phyloP scores from a whole-genome alignment of 2,797 vertebrate genomes.

The Takifugu rubripes region DNA sequence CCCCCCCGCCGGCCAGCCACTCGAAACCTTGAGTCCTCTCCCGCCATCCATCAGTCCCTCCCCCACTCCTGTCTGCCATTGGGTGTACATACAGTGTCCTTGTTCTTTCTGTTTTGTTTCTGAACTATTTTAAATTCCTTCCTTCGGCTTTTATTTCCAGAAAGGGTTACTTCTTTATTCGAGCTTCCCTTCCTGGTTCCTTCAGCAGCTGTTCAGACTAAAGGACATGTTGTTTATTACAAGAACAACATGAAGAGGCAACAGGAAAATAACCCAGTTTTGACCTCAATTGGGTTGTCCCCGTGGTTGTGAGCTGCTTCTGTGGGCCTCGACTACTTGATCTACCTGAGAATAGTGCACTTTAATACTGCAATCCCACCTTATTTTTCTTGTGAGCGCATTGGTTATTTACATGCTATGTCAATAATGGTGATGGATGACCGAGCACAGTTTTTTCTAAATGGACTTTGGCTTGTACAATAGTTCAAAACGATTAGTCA shows the following conservation, averaged over 20 bases:
- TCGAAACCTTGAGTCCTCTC: slow-evolving; percentile 45
- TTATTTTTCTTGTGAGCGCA: too few relatives aligned
- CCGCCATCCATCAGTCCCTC: slow-evolving; percentile 45
- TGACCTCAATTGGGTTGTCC: slow-evolving; percentile 30
- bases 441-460: slow-evolving; percentile 43
- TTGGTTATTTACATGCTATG: slow-evolving; percentile 7
- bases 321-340: too few relatives aligned
- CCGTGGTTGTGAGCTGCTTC: slow-evolving; percentile 15
- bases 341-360: not conserved
- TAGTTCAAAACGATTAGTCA: slow-evolving; percentile 29
- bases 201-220: slow-evolving; percentile 35
- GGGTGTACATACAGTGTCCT: slow-evolving; percentile 54
- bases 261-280: slow-evolving; percentile 40
- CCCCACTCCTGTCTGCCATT: slow-evolving; percentile 38
- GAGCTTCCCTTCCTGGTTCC: slow-evolving; percentile 26
- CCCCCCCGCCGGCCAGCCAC: slow-evolving; percentile 37
- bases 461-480: slow-evolving; percentile 20
- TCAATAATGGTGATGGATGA: slow-evolving; percentile 18
- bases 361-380: not conserved
- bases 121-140: slow-evolving; percentile 44
- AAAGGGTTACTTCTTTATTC: slow-evolving; percentile 60
- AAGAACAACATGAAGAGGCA: slow-evolving; percentile 33
- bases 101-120: slow-evolving; percentile 62
- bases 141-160: slow-evolving; percentile 69
- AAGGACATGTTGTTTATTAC: slow-evolving; percentile 70